Evolutionary conservation across 1,140 invertebrate genomes (phyloP), one percentile per base, ranked within the genome.

Genomic region (Drosophila lini): DNA sequence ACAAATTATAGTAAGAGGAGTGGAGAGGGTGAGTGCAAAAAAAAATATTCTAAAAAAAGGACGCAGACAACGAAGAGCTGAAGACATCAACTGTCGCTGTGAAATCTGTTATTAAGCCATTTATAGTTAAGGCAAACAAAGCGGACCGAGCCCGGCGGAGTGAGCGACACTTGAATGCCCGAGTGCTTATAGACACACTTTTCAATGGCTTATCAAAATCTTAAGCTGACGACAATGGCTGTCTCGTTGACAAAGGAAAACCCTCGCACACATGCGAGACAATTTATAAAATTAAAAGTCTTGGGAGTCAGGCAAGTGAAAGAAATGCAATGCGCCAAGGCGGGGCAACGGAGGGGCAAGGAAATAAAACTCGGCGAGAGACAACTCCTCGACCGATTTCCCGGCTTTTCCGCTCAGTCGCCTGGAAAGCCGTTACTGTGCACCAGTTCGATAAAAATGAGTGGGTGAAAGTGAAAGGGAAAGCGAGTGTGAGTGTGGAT

Each of bases 171-270:
- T 83, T 63, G 77, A 74, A 80, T 84, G 65, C 69, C 75, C 45
- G 59, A 86, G 82, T 82, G 83, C 71, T 83, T 88, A 80, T 77
- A 86, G 82, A 88, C 82, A 86, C 80, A 88, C 83, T 77, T 80
- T 88, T 83, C 76, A 88, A 88, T 83, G 76, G 83, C 76, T 88
- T 86, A 88, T 88, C 76, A 80, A 80, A 88, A 88, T 88, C 83
- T 88, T 82, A 88, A 86, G 83, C 83, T 80, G 83, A 28, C 68
- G 73, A 86, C 80, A 86, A 86, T 70, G 71, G 59, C 64, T 50
- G 55, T 25, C 38, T 22, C 63, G 13, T 41, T 36, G 53, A 63
- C 62, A 68, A 42, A 67, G 47, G 31, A 44, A 61, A 58, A 25
- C 38, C 38, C 42, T 15, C 58, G 44, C 55, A 79, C 31, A 73